Base-by-base conservation (phyloP, 2,797 vertebrate species). In the Lindbergichthys nudifrons region DNA sequence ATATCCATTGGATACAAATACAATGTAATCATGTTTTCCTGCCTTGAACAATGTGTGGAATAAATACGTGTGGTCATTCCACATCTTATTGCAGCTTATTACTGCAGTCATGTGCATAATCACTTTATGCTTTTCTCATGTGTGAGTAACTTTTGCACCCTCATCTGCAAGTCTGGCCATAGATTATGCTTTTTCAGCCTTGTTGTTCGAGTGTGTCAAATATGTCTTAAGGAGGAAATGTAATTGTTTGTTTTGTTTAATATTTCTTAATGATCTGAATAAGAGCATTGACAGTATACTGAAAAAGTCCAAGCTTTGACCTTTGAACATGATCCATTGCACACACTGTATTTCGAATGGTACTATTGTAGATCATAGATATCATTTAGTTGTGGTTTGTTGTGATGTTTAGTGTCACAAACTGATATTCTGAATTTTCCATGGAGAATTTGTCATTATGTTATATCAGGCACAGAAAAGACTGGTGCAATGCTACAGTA, bases 71-170 rank as follows among this genome's bases (percentile, higher is more conserved):
- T 79, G 78, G 86, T 90, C 91, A 88, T 88, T 86, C 84, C 80
- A 80, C 77, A 79, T 91, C 83, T 88, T 87, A 88, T 91, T 89
- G 79, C 73, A 75, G 71, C 81, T 90, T 83, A 89, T 92, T 86
- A 87, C 84, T 86, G 88, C 89, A 86, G 87, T 85, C 90, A 89
- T 90, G 90, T 92, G 91, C 79, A 85, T 89, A 87, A 92, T 91
- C 84, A 92, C 84, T 87, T 87, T 46, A 86, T 79, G 74, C 74
- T 77, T 88, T 78, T 73, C 77, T 88, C 82, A 82, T 73, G 81
- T 91, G 74, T 82, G 80, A 90, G 69, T 87, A 86, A 91, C 79
- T 82, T 88, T 88, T 80, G 74, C 78, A 88, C 82, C 76, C 80
- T 79, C 74, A 75, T 80, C 75, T 82, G 71, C 52, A 54, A 85